Evolutionary conservation across 1,140 invertebrate genomes (phyloP), one percentile per base, ranked within the genome.

Genomic region (Pteromalus puparum): DNA sequence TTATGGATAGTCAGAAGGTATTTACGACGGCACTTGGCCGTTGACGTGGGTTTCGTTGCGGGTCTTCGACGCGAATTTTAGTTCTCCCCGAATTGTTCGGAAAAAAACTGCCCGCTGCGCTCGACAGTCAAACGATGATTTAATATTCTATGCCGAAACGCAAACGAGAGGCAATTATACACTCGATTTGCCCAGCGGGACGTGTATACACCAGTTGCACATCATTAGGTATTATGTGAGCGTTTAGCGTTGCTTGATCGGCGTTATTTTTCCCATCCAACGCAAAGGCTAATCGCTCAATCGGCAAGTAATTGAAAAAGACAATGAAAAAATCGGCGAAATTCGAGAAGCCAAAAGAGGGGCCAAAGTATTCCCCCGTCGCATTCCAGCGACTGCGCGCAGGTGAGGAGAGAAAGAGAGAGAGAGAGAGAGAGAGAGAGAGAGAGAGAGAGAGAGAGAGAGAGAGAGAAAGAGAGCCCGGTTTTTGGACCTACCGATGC

Each of bases 41-140:
- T 91, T 92, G 92, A 93, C 91, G 92, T 91, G 91, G 92, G 92
- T 93, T 92, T 92, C 90, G 89, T 34, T 2, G 30, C 30, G 88
- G 88, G 91, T 90, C 91, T 15, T 61, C 91, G 92, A 93, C 92
- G 92, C 92, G 92, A 92, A 93, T 93, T 93, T 93, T 93, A 92
- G 92, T 93, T 93, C 91, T 90, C 77, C 87, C 46, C 87, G 86
- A 87, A 86, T 90, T 88, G 88, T 87, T 86, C 83, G 86, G 42
- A 67, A 28, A 48, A 48, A 42, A 75, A 75, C 24, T 21, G 34
- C 78, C 81, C 73, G 81, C 83, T 53, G 78, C 73, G 92, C 92
- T 91, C 53, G 21, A 6, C 21, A 3, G 91, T 88, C 87, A 87
- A 87, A 92, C 91, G 91, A 92, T 92, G 92, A 93, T 93, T 93